Conservation (phyloP, 2,888 invertebrate species). For the Spatulosminthurus flaviceps region DNA sequence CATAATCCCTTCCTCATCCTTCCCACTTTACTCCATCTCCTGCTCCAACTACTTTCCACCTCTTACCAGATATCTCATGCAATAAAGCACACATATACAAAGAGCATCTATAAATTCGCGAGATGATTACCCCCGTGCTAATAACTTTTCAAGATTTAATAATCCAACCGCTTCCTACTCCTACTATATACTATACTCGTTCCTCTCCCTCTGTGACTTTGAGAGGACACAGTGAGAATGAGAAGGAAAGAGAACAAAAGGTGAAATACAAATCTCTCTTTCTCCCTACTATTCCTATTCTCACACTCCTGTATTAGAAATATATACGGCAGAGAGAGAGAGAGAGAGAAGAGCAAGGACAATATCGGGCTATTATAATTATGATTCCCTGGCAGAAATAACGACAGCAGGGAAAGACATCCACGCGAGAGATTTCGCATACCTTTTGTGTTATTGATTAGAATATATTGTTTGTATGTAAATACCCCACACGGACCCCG, state of each 20-base stretch:
- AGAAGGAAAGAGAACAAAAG: constrained; percentile 4
- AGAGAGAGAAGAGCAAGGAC: background rate
- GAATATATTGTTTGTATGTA: constrained; percentile 47
- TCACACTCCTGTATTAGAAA: background rate
- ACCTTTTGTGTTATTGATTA: constrained; percentile 52
- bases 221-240: background rate
- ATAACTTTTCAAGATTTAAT: constrained; percentile 13
- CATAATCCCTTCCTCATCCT: too few species aligned
- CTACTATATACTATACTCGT: too few species aligned
- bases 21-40: background rate
- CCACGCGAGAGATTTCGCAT: constrained; percentile 44
- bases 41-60: background rate
- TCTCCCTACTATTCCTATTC: too few species aligned
- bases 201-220: too few species aligned
- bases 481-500: background rate
- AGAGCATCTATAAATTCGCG: background rate
- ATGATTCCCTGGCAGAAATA: constrained; percentile 21
- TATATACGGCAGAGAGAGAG: too few species aligned
- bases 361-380: background rate
- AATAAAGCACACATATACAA: constrained; percentile 1
- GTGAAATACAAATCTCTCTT: background rate
- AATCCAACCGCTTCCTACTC: background rate
- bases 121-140: constrained; percentile 14
- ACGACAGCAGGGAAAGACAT: constrained; percentile 34
- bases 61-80: background rate